Evolutionary conservation across 2,888 invertebrate species (phyloP).

Genomic region (Isotomurus palustris): DNA sequence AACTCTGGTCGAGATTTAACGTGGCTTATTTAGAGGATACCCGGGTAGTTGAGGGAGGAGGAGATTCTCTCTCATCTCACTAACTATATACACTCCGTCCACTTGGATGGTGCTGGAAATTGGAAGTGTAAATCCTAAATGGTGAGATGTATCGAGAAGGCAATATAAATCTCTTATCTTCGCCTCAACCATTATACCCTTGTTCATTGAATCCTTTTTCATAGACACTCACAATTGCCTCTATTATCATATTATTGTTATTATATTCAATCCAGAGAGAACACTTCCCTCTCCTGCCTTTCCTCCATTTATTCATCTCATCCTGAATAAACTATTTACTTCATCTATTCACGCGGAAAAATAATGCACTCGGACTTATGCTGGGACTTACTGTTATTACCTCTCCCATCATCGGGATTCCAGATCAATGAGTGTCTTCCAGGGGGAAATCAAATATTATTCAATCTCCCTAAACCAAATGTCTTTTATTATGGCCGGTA

Average conservation of each 20-base stretch:
- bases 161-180: background rate
- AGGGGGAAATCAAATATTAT: no score
- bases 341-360: no score
- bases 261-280: background rate
- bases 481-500: no score
- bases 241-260: background rate
- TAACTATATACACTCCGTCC: background rate
- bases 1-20: background rate
- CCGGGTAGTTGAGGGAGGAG: background rate
- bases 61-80: background rate
- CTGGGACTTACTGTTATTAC: no score
- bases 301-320: no score
- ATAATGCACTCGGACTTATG: no score
- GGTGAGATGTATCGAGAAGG: no score
- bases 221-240: background rate
- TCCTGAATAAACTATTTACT: background rate
- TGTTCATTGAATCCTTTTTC: constrained; percentile 27
- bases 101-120: background rate
- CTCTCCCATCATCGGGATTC: no score
- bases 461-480: no score
- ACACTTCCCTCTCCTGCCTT: background rate
- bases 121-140: no score
- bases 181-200: constrained; percentile 10
- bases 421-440: no score
- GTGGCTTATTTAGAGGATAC: no score